Evolutionary conservation across 1,140 invertebrate genomes (phyloP), one percentile per base, ranked within the genome.

Genomic region (Polypedilum pembai): DNA sequence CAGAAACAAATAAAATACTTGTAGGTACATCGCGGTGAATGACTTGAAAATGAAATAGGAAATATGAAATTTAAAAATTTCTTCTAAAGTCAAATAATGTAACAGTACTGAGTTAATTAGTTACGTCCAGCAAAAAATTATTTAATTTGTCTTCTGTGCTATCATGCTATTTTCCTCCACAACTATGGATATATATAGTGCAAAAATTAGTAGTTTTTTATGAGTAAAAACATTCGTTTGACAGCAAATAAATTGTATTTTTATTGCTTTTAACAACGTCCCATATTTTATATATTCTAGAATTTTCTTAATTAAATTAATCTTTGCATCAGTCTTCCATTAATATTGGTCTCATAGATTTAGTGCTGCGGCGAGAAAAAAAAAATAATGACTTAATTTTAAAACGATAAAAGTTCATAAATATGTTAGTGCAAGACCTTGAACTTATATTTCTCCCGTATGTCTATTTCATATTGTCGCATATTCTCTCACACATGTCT

Each of bases 161-260:
- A 33, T 33, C 24, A 33, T 33, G 1, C 24, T 33, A 3, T 33
- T 33, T 33, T 33, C 24, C 5, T 3, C 24, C 24, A 33, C 24
- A 3, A 33, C 24, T 33, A 33, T 33, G 5, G 24, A 33, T 33
- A 33, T 5, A 33, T 5, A 33, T 33, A 33, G 24, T 33, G 24
- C 24, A 33, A 33, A 33, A 33, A 5, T 33, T 33, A 5, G 5
- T 33, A 12, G 15, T 15, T n/a, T 56, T 56, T 56, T 56, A 56
- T n/a, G 45, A 56, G 10, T 8, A 45, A 15, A 45, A 45, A 8
- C 45, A 56, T 56, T 56, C 45, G n/a, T 12, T 12, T 56, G 12
- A 56, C 45, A n/a, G 45, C 12, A n/a, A 56, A 56, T 56, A 56
- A 56, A 56, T 56, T 56, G 45, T 56, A 56, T n/a, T 56, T 56